Base-by-base conservation (phyloP, 35 echinoderm and acorn worm genomes). In the Nesometra sesokonis region DNA sequence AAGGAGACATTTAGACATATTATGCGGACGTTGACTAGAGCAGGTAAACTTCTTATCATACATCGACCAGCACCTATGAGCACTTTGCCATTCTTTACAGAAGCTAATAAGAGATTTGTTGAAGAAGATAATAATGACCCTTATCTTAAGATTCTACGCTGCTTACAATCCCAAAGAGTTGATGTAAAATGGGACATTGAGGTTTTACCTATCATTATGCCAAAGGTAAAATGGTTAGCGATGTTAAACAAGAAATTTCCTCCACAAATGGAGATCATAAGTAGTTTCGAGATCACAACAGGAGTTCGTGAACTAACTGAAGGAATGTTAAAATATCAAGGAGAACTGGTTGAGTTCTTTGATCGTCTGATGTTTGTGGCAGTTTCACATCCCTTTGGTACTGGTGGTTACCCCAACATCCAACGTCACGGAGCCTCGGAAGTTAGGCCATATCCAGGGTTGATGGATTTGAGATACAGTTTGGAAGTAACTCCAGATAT, bases 311-410 rank as follows among this genome's bases (percentile, higher is more conserved):
- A 98, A 88, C 77, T 98, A 30, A 94, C 95, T 23, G 95, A 98
- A 86, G 95, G 95, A 11, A 98, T 98, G 95, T 76, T 98, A 17
- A 98, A 98, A 80, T 98, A 98, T 37, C 89, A 93, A 46, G 95
- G 95, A 13, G 95, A 98, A 77, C 79, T 80, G n/a, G 95, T 98
- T 17, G 95, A 98, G 77, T 98, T 98, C 52, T 98, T 92, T 83
- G 95, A 98, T 84, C 86, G 92, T 5, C 90, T 98, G 27, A 80
- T 98, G 30, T 92, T 98, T 31, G 86, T 98, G 21, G 94, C 95
- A 5, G 95, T 93, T 17, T 87, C 91, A 0, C 95, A 94, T 79
- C 92, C 92, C 2, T 84, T 92, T 40, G 88, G 87, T 3, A 87
- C 91, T 78, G 85, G 90, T n/a, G 92, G 93, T 32, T 98, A 89